A percentile compares a stretch with the other conserved stretches of the same genome.
Conservation (phyloP, 2,888 invertebrate species). For the Ceraclea dissimilis region DNA sequence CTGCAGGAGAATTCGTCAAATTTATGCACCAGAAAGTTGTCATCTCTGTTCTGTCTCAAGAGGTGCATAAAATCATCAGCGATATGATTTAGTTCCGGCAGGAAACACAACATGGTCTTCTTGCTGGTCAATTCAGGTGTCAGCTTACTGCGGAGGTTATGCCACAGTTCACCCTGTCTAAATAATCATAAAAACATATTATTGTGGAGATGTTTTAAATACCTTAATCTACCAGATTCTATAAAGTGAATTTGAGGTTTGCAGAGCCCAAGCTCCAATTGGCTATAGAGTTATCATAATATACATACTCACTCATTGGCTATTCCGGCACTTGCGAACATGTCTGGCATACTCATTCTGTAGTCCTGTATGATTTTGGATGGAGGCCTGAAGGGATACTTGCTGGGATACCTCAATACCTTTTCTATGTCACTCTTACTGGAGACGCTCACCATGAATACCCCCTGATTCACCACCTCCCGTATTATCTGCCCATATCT, state of each 20-base stretch:
- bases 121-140: constrained; percentile 72
- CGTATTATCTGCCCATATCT: constrained; percentile 70
- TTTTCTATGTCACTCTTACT: constrained; percentile 65
- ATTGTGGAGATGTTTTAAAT: too few species aligned
- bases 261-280: too few species aligned
- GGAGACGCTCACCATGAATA: constrained; percentile 65
- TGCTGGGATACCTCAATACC: constrained; percentile 64
- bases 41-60: constrained; percentile 48
- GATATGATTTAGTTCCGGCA: constrained; percentile 66
- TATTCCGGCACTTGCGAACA: constrained; percentile 74
- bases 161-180: constrained; percentile 75
- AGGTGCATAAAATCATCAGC: constrained; percentile 70
- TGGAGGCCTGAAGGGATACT: constrained; percentile 72
- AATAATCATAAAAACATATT: constrained; percentile 17
- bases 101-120: constrained; percentile 64
- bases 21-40: constrained; percentile 45
- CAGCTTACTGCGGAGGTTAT: constrained; percentile 60
- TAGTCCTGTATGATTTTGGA: constrained; percentile 75
- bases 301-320: constrained; percentile 69
- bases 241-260: too few species aligned
- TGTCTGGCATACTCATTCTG: constrained; percentile 63
- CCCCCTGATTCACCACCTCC: constrained; percentile 68
- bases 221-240: too few species aligned
- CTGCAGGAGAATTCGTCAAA: constrained; percentile 70
- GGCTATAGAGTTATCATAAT: too few species aligned